Evolutionary conservation across 2,113 vertebrate species (phyloP), one percentile per base, ranked within the genome.

Genomic region (Cygnus atratus): DNA sequence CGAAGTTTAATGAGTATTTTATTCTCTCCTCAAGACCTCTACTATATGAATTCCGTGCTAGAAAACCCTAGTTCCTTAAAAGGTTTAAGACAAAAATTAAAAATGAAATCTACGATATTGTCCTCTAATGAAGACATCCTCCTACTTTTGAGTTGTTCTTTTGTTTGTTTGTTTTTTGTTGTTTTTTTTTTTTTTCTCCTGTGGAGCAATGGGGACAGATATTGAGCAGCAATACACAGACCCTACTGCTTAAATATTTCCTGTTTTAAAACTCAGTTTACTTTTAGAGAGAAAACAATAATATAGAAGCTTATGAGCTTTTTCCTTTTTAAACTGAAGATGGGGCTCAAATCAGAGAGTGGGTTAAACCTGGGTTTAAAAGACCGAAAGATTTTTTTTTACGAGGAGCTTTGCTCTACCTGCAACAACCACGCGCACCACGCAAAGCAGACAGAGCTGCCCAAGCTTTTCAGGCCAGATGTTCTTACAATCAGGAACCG

Each of bases 1-100:
- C 72, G 58, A 70, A 68, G 92, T 88, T 87, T 94, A 91, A 95
- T 46, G 84, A 88, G n/a, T 11, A 26, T 46, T 93, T 95, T 71
- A 80, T 73, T 55, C 84, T 63, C 28, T 54, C 75, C 67, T 75
- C 65, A 52, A 73, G 91, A 90, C 91, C 25, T 9, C 71, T 77
- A 41, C 68, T 41, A 46, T 15, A 59, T 84, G 81, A 41, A 90
- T 84, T 74, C 29, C 44, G 25, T 4, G 39, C 62, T 63, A 13
- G 52, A 84, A 94, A 90, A 54, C 81, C 20, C 44, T 14, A 37
- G 67, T 33, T 91, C 77, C 81, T 84, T 52, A 43, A 35, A 24
- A 95, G 29, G 83, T 50, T 22, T 26, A 35, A 55, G 58, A 54
- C 37, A 46, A 16, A 24, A 57, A n/a, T 22, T 48, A 48, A 48